These are phyloP conservation scores for Athene noctua DNA, from an alignment of 2,113 vertebrate species.

Conservation along the genomic window DNA sequence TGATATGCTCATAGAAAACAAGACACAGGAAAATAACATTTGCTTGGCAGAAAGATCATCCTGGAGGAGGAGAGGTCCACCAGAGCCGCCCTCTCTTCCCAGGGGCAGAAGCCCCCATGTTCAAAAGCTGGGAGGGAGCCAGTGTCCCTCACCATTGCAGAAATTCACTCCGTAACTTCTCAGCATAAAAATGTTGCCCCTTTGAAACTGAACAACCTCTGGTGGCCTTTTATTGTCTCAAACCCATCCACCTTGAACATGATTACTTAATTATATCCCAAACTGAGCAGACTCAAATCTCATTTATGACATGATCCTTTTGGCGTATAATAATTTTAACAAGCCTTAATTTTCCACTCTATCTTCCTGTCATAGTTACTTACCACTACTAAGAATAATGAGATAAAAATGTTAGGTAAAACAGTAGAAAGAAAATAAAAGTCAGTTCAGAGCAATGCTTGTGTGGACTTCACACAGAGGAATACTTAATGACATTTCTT, in stretches of 20 bases:
- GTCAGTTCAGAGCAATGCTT: background rate
- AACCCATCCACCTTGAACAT: slow-evolving; percentile 43
- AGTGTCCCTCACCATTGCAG: fast-evolving
- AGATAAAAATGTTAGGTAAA: slow-evolving; percentile 56
- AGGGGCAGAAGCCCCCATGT: background rate
- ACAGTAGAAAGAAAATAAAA: background rate
- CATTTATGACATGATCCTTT: slow-evolving; percentile 69
- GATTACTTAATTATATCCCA: slow-evolving; percentile 64
- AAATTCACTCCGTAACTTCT: background rate
- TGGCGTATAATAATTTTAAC: slow-evolving; percentile 60
- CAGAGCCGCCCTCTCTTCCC: background rate
- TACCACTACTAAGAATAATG: slow-evolving; percentile 68
- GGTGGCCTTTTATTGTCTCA: slow-evolving; percentile 25
- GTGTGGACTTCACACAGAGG: background rate
- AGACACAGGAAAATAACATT: background rate
- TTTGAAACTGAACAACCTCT: slow-evolving; percentile 1
- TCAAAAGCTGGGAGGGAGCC: background rate
- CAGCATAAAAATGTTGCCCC: background rate
- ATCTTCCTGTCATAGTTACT: slow-evolving; percentile 71
- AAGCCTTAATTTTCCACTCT: slow-evolving; percentile 71
- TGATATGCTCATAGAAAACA: fast-evolving
- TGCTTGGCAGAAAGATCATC: background rate
- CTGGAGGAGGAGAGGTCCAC: background rate
- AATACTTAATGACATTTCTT: background rate
- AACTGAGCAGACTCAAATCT: slow-evolving; percentile 59